Percentiles rank a stretch among this genome's conserved stretches.
Evolutionary conservation across 1,140 invertebrate genomes (phyloP).

Genomic region (Calephelis virginiensis): DNA sequence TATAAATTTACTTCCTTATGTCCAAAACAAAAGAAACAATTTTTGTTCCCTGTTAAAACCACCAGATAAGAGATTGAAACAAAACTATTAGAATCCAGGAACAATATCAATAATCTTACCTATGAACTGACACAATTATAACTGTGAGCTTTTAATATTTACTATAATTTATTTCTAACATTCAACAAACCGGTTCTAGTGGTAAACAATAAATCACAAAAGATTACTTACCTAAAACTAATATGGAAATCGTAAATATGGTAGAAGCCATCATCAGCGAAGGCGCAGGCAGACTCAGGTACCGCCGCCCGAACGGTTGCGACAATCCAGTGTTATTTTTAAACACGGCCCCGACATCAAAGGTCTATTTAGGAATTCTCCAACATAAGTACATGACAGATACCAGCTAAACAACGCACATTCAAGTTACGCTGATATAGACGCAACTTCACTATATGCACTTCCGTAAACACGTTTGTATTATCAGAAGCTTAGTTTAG

Average conservation of each 20-base stretch:
- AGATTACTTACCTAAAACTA: slow-evolving; percentile 51
- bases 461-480: slow-evolving; percentile 24
- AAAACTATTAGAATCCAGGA: no score
- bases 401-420: slow-evolving; percentile 58
- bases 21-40: no score
- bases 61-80: no score
- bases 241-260: slow-evolving; percentile 38
- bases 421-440: slow-evolving; percentile 27
- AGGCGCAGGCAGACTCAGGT: slow-evolving; percentile 47
- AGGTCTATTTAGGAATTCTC: slow-evolving; percentile 71
- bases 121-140: no score
- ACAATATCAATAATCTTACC: no score
- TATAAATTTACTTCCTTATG: no score
- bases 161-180: no score
- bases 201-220: slow-evolving; percentile 13
- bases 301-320: slow-evolving; percentile 47
- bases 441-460: slow-evolving; percentile 1
- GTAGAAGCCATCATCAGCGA: slow-evolving; percentile 45
- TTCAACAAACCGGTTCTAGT: slow-evolving; percentile 8
- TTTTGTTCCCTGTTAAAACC: no score
- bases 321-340: slow-evolving; percentile 73
- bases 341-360: slow-evolving; percentile 69
- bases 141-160: no score
- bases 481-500: slow-evolving; percentile 1
- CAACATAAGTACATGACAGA: slow-evolving; percentile 63